Evolutionary conservation across 1,140 invertebrate species (phyloP), one percentile per base, ranked within the genome.

Genomic region (Drosophila tani): DNA sequence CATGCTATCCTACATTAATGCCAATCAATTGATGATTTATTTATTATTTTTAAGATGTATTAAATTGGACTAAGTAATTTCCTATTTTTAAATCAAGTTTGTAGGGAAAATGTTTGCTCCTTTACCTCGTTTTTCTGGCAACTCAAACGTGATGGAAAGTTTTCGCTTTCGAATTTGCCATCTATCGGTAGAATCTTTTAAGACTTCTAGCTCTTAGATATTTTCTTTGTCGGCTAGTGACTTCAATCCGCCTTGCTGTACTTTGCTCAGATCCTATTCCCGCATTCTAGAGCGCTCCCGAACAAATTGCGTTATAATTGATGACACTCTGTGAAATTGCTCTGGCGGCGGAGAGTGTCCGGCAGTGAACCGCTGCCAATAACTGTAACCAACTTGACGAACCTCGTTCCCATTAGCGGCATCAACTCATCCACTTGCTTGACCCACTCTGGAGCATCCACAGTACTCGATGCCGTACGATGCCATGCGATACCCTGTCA

Each of bases 311-410:
- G 35, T n/a, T 51, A 51, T 74, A 74, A 73, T 73, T 74, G 45
- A 38, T 41, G 70, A 60, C 45, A 73, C 68, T 74, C 17, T 51
- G 55, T 50, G 46, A 60, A 50, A 73, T 73, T 50, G 19, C 8
- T 21, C 8, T 11, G 50, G 8, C 21, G 5, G 55, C 21, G 29
- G 14, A 38, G 53, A 60, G 38, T 71, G 69, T 59, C 70, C 70
- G 70, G 68, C 32, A 50, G 29, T 45, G 29, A 73, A 51, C 67
- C 69, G 69, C 69, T 73, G 47, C 68, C 70, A 51, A 73, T 73
- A 74, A 74, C 70, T 74, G 68, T 74, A 73, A 60, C 53, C 67
- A 60, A 60, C 69, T 41, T 73, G 69, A 73, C 69, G 58, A 38
- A 57, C 29, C 24, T 35, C 55, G 67, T 57, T 50, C 70, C 70